Evolutionary conservation across 2,888 invertebrate genomes (phyloP).

Genomic region (Agonopterix alstromeriana): DNA sequence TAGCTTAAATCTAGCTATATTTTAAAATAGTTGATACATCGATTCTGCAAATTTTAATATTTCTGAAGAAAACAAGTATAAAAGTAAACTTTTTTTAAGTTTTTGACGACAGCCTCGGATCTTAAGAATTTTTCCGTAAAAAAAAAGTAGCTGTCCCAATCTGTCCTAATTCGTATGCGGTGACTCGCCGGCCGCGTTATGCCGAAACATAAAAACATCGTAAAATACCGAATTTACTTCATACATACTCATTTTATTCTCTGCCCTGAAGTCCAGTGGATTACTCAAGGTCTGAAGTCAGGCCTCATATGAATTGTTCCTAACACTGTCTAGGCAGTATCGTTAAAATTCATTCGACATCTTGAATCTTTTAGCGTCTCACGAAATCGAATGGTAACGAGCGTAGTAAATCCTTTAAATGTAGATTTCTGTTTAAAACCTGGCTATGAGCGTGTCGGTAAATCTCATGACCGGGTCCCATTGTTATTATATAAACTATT

Average conservation of each 20-base stretch:
- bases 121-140: neutral
- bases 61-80: too few relatives aligned
- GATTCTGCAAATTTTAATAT: too few relatives aligned
- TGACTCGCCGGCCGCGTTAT: conserved; percentile 23
- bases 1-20: too few relatives aligned
- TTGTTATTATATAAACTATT: too few relatives aligned
- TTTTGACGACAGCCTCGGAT: neutral
- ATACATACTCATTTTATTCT: conserved; percentile 22
- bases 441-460: too few relatives aligned
- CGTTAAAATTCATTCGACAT: neutral
- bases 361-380: neutral
- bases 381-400: too few relatives aligned
- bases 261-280: conserved; percentile 9
- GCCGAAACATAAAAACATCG: conserved; percentile 36
- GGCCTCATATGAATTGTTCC: neutral
- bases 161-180: conserved; percentile 27
- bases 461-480: too few relatives aligned
- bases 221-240: conserved; percentile 36
- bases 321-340: neutral
- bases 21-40: too few relatives aligned
- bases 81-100: too few relatives aligned
- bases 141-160: neutral
- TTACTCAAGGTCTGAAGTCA: neutral
- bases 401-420: too few relatives aligned
- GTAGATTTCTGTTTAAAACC: too few relatives aligned